Conservation (phyloP, 2,888 invertebrate species). For the Spodoptera picta region DNA sequence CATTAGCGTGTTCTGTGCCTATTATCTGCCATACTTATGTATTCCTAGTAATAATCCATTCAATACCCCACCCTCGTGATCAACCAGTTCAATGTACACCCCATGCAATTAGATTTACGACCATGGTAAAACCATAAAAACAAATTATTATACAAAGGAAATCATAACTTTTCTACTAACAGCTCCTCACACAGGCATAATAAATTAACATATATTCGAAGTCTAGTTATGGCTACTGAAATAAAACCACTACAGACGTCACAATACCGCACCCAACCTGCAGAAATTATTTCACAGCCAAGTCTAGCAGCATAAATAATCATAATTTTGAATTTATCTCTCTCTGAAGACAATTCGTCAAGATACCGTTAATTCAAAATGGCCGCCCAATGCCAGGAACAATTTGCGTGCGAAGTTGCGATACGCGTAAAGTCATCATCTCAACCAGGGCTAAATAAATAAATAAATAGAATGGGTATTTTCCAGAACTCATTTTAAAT, state of each 20-base stretch:
- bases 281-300: slow-evolving; percentile 15
- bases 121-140: slow-evolving; percentile 15
- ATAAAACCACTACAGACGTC: slow-evolving; percentile 15
- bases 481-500: slow-evolving; percentile 20
- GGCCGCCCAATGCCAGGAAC: slow-evolving; percentile 2
- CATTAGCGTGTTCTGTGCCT: slow-evolving; percentile 35
- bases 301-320: slow-evolving; percentile 11
- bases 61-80: slow-evolving; percentile 28
- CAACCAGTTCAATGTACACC: slow-evolving; percentile 23
- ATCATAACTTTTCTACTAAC: no score
- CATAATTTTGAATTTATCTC: neutral
- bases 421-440: slow-evolving; percentile 3
- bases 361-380: slow-evolving; percentile 13
- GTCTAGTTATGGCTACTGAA: slow-evolving; percentile 3
- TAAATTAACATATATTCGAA: slow-evolving; percentile 4
- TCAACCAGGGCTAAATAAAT: slow-evolving; percentile 9
- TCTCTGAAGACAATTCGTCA: neutral
- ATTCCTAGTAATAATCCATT: slow-evolving; percentile 23
- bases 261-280: slow-evolving; percentile 31
- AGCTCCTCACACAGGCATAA: slow-evolving; percentile 8
- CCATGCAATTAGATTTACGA: slow-evolving; percentile 29
- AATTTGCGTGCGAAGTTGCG: neutral
- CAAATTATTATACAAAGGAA: neutral
- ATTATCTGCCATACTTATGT: slow-evolving; percentile 35
- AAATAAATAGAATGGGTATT: slow-evolving; percentile 2